Evolutionary conservation across 2,888 invertebrate genomes (phyloP).

Genomic region (Tupiocoris notatus): DNA sequence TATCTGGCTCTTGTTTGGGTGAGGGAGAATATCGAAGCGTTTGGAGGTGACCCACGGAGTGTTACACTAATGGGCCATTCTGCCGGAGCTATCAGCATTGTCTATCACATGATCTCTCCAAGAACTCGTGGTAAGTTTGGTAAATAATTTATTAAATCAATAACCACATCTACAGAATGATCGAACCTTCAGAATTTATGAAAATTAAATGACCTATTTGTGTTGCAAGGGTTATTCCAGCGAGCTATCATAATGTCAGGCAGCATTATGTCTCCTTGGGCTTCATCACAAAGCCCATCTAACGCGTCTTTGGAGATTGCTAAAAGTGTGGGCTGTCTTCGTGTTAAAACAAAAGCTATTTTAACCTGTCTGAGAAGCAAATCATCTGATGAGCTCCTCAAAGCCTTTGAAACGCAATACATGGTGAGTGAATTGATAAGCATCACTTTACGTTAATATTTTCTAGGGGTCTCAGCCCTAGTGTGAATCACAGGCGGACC

Average conservation of each 20-base stretch:
- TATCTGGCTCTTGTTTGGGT: conserved; percentile 76
- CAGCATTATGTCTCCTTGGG: conserved; percentile 57
- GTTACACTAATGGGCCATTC: conserved; percentile 83
- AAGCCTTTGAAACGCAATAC: conserved; percentile 60
- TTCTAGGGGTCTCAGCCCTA: too few species aligned
- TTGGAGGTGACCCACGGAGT: conserved; percentile 75
- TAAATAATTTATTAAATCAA: too few species aligned
- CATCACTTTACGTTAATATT: too few species aligned
- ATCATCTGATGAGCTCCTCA: conserved; percentile 61
- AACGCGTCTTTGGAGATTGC: conserved; percentile 61
- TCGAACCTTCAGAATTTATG: too few species aligned
- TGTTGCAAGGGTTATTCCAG: conserved; percentile 67
- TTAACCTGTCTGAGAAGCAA: conserved; percentile 65
- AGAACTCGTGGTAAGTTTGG: conserved; percentile 58
- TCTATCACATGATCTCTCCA: conserved; percentile 67
- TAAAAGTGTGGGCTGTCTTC: conserved; percentile 58
- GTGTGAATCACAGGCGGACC: too few species aligned
- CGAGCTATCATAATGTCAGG: conserved; percentile 70
- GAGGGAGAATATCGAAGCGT: conserved; percentile 70
- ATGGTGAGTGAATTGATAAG: conserved; percentile 52
- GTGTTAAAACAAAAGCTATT: conserved; percentile 52
- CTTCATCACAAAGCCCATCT: conserved; percentile 56
- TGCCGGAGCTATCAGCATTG: conserved; percentile 69
- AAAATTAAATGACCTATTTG: too few species aligned
- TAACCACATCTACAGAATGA: too few species aligned